These are phyloP conservation scores for Muscicapa comitata DNA, from an alignment of 2,797 vertebrate species.

Conservation along the genomic window DNA sequence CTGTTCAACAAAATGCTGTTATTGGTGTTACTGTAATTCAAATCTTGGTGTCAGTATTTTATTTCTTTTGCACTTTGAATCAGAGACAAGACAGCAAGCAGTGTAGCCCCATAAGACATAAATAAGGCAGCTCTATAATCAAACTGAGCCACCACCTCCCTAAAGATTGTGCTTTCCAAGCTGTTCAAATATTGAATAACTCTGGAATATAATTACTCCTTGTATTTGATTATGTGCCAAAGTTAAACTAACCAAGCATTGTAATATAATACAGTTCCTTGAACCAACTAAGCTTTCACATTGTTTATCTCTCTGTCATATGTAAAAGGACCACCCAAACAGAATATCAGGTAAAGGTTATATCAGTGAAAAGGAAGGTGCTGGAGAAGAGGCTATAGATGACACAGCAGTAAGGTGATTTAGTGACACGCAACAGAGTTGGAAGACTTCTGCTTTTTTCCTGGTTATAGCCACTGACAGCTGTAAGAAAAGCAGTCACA, in stretches of 20 bases:
- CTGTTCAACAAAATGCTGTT: background rate
- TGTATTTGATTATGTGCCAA: background rate
- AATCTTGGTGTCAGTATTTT: background rate
- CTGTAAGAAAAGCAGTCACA: background rate
- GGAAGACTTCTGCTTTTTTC: background rate
- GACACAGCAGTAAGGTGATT: background rate
- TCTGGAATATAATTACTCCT: background rate
- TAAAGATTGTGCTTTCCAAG: slow-evolving; percentile 4
- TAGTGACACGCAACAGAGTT: background rate
- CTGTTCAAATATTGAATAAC: slow-evolving; percentile 33
- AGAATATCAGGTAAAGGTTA: background rate
- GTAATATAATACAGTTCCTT: slow-evolving; percentile 3
- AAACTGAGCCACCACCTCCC: background rate
- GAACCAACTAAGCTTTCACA: background rate
- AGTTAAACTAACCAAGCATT: slow-evolving; percentile 28
- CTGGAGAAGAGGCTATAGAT: background rate
- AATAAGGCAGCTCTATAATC: background rate
- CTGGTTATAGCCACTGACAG: background rate
- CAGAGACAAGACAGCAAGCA: background rate
- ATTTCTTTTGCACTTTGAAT: background rate
- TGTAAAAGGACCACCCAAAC: slow-evolving; percentile 40
- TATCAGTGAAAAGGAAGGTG: background rate
- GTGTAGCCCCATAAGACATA: background rate
- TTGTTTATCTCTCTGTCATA: slow-evolving; percentile 7
- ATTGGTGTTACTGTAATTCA: background rate